Conservation (phyloP, 2,888 invertebrate genomes). For the Trachelus stipa region DNA sequence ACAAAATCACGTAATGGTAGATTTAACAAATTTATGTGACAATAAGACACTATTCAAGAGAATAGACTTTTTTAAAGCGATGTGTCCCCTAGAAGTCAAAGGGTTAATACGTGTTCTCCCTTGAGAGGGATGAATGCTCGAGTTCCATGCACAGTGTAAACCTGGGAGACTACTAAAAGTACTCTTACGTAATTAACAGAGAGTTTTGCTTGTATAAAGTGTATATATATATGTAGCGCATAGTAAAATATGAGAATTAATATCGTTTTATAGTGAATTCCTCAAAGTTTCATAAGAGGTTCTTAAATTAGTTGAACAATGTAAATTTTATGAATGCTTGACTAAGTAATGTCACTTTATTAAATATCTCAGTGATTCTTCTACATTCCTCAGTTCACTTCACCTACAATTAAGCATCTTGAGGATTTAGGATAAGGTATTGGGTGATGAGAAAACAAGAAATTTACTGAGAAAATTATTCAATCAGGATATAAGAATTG, state of each 20-base stretch:
- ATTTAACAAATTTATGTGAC: too few species aligned
- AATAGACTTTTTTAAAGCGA: too few species aligned
- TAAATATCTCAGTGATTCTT: not conserved
- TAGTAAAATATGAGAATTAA: not conserved
- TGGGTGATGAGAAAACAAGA: not conserved
- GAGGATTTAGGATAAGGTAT: not conserved
- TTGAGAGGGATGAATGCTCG: conserved; percentile 15
- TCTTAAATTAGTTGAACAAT: not conserved
- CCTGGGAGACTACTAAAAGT: conserved; percentile 34
- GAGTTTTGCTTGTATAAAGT: not conserved
- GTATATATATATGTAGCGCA: not conserved
- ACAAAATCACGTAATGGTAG: too few species aligned
- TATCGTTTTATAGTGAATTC: not conserved
- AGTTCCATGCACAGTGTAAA: not conserved
- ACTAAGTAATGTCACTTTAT: not conserved
- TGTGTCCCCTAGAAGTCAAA: not conserved
- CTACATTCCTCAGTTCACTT: not conserved
- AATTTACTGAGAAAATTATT: not conserved
- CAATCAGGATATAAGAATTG: not conserved
- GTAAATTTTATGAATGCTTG: not conserved
- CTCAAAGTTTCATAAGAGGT: not conserved
- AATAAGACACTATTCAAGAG: too few species aligned
- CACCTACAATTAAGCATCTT: not conserved
- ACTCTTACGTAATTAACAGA: conserved; percentile 37
- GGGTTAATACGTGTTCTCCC: conserved; percentile 25